A percentile compares a stretch with the other conserved stretches of the same genome.
Conservation (phyloP, 1,140 invertebrate species). For the Dinoponera quadriceps region DNA sequence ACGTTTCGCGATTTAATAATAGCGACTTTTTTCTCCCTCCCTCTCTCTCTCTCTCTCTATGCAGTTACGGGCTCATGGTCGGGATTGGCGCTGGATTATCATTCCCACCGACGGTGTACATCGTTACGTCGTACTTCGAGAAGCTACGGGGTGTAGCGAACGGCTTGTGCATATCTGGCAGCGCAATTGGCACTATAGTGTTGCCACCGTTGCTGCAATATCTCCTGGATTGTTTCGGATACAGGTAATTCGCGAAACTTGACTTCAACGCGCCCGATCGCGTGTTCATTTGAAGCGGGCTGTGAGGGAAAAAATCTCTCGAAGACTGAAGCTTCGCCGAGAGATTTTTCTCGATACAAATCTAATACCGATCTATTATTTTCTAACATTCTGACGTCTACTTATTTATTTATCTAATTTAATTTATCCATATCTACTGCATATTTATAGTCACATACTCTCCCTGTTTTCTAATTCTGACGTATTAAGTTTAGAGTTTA, state of each 20-base stretch:
- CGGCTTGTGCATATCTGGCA: constrained; percentile 94
- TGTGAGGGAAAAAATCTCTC: neutral
- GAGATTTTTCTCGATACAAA: no score
- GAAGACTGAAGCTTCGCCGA: no score
- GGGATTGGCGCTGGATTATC: constrained; percentile 92
- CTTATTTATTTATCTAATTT: no score
- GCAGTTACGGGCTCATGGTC: constrained; percentile 91
- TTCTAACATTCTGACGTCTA: no score
- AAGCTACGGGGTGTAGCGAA: constrained; percentile 93
- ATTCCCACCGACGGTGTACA: constrained; percentile 94
- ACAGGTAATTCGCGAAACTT: constrained; percentile 85
- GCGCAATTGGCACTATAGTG: constrained; percentile 93
- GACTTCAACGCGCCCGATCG: neutral
- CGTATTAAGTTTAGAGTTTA: no score
- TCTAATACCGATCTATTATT: no score
- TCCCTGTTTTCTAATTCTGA: no score
- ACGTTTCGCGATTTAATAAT: no score
- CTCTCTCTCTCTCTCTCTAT: no score
- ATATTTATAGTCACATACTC: no score
- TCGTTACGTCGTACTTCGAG: constrained; percentile 94
- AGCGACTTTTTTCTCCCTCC: constrained; percentile 52
- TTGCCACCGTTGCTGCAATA: constrained; percentile 91
- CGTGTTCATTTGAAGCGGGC: neutral
- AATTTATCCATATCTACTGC: no score
- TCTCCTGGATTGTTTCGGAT: constrained; percentile 90